Base-by-base conservation (phyloP, 2,113 vertebrate species). In the Petroica traversi region DNA sequence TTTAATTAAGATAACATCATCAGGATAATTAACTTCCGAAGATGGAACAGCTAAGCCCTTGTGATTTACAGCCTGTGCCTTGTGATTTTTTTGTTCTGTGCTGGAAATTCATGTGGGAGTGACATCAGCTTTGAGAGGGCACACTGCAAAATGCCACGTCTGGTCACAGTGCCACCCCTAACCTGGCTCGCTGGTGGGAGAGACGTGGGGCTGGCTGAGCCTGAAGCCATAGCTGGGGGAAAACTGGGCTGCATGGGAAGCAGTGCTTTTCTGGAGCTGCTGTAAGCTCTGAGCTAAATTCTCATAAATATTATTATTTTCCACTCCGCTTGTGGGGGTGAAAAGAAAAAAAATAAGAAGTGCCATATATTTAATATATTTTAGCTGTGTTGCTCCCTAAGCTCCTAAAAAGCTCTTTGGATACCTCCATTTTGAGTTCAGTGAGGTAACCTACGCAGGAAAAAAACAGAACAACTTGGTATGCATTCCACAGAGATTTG, bases 1-100 rank as follows among this genome's bases (percentile, higher is more conserved):
- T 96, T 97, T 98, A 96, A 98, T 98, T 98, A 97, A 97, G 92
- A 73, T 93, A 69, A 73, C 48, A 75, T 93, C 83, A 92, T 63
- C 66, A 68, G 88, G 91, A 91, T 95, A 97, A 97, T 96, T 94
- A 97, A 88, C 77, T 89, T 95, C 79, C 77, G 58, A 92, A 76
- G 91, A 82, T 86, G 71, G 88, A 93, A 68, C 38, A 34, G 51
- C 69, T 51, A 91, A 94, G 75, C 94, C 92, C 93, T 92, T 91
- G 88, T 92, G 92, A 92, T 88, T 95, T 91, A 64, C 77, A 93
- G 84, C 58, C 52, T 77, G 41, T 68, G 91, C 85, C 88, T 52
- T 93, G 91, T 94, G 93, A 86, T 72, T 90, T 92, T 93, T 80
- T 83, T 77, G 38, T 76, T 87, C 69, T 48, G 43, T 40, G 40